Evolutionary conservation across 2,797 vertebrate genomes (phyloP), one percentile per base, ranked within the genome.

Genomic region (Neopelma chrysocephalum): DNA sequence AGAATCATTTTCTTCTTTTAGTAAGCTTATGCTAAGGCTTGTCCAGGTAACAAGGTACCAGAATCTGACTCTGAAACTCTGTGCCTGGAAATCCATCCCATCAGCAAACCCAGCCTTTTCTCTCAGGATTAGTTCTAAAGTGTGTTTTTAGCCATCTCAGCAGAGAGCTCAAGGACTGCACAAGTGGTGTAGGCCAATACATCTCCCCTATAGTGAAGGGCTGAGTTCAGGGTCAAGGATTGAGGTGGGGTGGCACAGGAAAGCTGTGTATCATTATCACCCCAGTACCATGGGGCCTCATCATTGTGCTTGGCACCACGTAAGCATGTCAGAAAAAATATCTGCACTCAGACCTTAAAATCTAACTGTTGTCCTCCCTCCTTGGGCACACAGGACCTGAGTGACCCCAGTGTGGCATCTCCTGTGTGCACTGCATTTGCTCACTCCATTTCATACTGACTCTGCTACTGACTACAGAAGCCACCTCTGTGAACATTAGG

Each of bases 221-320:
- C 14, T 47, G 48, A 19, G 3, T 38, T 53, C 16, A 21, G 31
- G 32, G 56, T 56, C 9, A 34, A 60, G 22, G n/a, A 18, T 38
- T 42, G 18, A 22, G 72, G 54, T 42, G 60, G 27, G 22, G 15
- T 36, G 43, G 40, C 26, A 40, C 6, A 51, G 75, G 45, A 71
- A 80, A 87, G n/a, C 64, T 79, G 17, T 29, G 18, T 50, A 19
- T 85, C 2, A 6, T 68, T 54, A 34, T 43, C 19, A 64, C n/a
- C 34, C n/a, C 31, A 34, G 0, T 43, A 5, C 16, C 10, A 0
- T 7, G 12, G 10, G 15, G 5, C 15, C 51, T 76, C 29, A 20
- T 69, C 21, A 6, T 34, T 45, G 43, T 83, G 36, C 32, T 60
- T 45, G 50, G 36, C 27, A 25, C 42, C 29, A 18, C 32, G 65